Base-by-base conservation (phyloP, 2,797 vertebrate genomes). In the Dallia pectoralis region DNA sequence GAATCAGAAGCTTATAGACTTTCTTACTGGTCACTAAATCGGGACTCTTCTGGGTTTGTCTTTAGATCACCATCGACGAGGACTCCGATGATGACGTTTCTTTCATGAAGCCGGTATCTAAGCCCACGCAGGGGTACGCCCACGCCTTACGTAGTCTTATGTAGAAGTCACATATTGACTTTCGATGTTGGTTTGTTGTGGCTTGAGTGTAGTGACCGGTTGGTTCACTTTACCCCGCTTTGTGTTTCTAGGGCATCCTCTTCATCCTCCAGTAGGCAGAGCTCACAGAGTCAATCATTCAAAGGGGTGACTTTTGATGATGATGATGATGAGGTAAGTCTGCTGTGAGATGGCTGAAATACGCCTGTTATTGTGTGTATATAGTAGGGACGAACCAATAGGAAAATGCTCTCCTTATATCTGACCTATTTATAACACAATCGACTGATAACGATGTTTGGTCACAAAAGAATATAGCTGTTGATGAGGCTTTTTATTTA, bases 291-390 rank as follows among this genome's bases (percentile, higher is more conserved):
- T 66, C 93, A 92, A 64, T 81, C 89, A 0, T 25, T 4, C 2
- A 90, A 56, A 86, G 93, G 93, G 69, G 72, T 94, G 29, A 82
- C 78, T 14, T 94, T 92, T 81, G 90, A 93, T 29, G 88, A 91
- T 74, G 87, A 89, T 63, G 91, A 64, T 7, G 79, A 86, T n/a
- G 88, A 87, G 70, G 85, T 84, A 69, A 14, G 27, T 82, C 87
- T 6, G 36, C 80, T 56, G 51, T 22, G 51, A 19, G 14, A 51
- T 33, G 7, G 4, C 36, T 87, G 83, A 79, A 44, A 19, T n/a
- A 40, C 16, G 6, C 11, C 2, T 65, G 29, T n/a, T 8, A 15
- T 11, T 40, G 18, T 63, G 19, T 69, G 9, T 61, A 2, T 25
- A 22, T 15, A 36, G 22, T 61, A 44, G 40, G 40, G 51, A 29